A percentile compares a stretch with the other conserved stretches of the same genome.
phyloP scores from a whole-genome alignment of 1,140 invertebrate species.

The Monomorium pharaonis region DNA sequence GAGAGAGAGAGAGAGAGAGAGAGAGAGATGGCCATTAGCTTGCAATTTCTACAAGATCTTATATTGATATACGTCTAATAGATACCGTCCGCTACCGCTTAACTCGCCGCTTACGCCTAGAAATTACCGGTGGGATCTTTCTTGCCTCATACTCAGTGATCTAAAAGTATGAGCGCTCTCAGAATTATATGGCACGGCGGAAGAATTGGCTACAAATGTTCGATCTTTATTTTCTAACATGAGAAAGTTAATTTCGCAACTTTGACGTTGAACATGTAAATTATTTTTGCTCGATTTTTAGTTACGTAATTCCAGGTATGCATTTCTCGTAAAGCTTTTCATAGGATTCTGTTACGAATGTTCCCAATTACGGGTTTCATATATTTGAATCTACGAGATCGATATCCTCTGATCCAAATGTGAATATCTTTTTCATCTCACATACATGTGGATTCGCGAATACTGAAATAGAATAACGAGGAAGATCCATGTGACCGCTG shows the following conservation, averaged over 20 bases:
- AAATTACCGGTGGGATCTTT: constrained; percentile 70
- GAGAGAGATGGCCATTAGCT: constrained; percentile 75
- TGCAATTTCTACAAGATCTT: constrained; percentile 78
- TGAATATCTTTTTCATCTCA: background rate
- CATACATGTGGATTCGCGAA: background rate
- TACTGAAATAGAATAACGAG: constrained; percentile 28
- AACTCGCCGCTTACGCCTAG: constrained; percentile 61
- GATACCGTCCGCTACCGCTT: constrained; percentile 76
- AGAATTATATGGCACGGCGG: background rate
- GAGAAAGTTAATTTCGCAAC: background rate
- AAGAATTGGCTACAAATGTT: background rate
- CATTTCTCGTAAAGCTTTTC: background rate
- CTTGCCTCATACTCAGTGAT: background rate
- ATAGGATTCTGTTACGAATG: background rate
- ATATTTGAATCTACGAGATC: background rate
- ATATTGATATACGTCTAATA: constrained; percentile 80
- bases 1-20: background rate
- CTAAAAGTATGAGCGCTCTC: background rate
- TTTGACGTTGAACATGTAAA: background rate
- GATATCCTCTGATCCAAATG: background rate
- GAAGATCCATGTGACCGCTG: constrained; percentile 20
- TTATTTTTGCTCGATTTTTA: background rate
- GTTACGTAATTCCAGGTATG: background rate
- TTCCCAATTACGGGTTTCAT: background rate
- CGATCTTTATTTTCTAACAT: background rate